A percentile compares a stretch with the other conserved stretches of the same genome.
Conservation (phyloP, 2,888 invertebrate genomes). For the Gandaritis pyraliata region DNA sequence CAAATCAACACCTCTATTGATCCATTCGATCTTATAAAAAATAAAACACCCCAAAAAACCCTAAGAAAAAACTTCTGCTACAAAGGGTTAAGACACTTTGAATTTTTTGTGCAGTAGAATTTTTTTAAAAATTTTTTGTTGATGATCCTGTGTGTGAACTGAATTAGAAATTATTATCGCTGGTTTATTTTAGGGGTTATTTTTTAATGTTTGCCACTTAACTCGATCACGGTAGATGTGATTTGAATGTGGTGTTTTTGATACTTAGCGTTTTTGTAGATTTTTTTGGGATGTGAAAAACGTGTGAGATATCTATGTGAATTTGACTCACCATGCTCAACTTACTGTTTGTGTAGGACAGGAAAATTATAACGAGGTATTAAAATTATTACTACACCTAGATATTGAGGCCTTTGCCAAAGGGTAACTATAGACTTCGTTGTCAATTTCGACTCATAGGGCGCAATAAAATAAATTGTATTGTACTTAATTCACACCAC, state of each 20-base stretch:
- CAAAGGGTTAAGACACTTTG: constrained; percentile 36
- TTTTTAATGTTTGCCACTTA: constrained; percentile 59
- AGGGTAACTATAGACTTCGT: no score
- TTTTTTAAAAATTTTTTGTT: constrained; percentile 53
- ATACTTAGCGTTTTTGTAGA: constrained; percentile 41
- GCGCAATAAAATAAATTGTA: no score
- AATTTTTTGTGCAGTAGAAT: constrained; percentile 35
- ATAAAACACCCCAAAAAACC: constrained; percentile 31
- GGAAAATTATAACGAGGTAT: no score
- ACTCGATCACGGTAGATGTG: constrained; percentile 61
- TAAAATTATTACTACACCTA: no score
- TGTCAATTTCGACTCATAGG: no score
- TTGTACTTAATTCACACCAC: no score
- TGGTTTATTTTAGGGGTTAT: constrained; percentile 43
- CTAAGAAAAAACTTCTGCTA: background rate
- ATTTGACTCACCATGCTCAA: background rate
- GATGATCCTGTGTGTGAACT: constrained; percentile 58
- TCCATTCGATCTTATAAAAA: constrained; percentile 47
- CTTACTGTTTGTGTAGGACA: background rate
- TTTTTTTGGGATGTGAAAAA: constrained; percentile 45
- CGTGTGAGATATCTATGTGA: constrained; percentile 44
- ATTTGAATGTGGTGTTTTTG: constrained; percentile 54
- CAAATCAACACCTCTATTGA: constrained; percentile 51
- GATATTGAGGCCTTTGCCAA: no score
- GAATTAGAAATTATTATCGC: constrained; percentile 50